A percentile compares a stretch with the other conserved stretches of the same genome.
Conservation (phyloP, 1,140 invertebrate genomes). For the Danaus plexippus region DNA sequence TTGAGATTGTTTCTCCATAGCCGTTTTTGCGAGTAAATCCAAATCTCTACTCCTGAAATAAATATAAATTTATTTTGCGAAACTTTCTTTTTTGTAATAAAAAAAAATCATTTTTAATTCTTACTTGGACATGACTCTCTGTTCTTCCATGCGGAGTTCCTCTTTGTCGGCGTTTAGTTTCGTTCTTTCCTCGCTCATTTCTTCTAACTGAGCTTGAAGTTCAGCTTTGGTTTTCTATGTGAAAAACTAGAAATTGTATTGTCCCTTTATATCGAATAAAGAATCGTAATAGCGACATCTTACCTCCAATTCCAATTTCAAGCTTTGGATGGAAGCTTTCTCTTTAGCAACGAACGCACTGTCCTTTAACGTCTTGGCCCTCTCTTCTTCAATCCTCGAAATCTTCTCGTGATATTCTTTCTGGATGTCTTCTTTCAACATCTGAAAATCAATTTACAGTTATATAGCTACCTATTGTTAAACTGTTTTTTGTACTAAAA, state of each 20-base stretch:
- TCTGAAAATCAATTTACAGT: slow-evolving; percentile 27
- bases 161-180: slow-evolving; percentile 58
- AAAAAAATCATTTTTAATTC: slow-evolving; percentile 7
- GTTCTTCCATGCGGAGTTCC: slow-evolving; percentile 59
- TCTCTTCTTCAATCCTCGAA: slow-evolving; percentile 57
- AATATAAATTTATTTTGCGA: neutral
- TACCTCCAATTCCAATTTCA: slow-evolving; percentile 61
- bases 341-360: slow-evolving; percentile 49
- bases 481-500: neutral
- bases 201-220: slow-evolving; percentile 56
- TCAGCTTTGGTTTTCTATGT: slow-evolving; percentile 62
- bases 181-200: slow-evolving; percentile 51
- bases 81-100: neutral
- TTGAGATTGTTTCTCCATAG: slow-evolving; percentile 61
- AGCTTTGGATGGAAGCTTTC: slow-evolving; percentile 48
- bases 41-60: slow-evolving; percentile 56
- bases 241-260: slow-evolving; percentile 12
- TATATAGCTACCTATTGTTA: slow-evolving; percentile 3
- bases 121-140: slow-evolving; percentile 59
- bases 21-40: slow-evolving; percentile 57
- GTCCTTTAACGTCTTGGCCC: slow-evolving; percentile 44
- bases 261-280: neutral
- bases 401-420: slow-evolving; percentile 59
- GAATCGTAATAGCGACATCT: slow-evolving; percentile 2
- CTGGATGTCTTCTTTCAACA: slow-evolving; percentile 55